These are phyloP conservation scores for Sisyra terminalis DNA, from an alignment of 2,888 invertebrate genomes.

Conservation along the genomic window DNA sequence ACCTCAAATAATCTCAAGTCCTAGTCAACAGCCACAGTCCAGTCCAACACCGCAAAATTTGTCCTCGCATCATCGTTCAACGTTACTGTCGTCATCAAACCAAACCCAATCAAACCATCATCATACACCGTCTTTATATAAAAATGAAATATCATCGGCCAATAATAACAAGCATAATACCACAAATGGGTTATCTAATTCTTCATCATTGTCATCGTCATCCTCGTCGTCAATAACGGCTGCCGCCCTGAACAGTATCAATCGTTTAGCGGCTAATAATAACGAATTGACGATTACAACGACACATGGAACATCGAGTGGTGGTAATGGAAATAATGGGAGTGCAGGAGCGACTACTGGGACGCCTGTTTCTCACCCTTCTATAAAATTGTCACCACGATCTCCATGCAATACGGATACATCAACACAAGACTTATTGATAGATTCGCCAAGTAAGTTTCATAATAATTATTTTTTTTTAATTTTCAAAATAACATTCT, in stretches of 20 bases:
- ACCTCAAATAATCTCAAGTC: not conserved
- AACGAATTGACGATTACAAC: conserved; percentile 74
- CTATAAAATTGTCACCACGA: conserved; percentile 48
- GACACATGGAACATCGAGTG: conserved; percentile 35
- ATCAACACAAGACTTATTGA: conserved; percentile 48
- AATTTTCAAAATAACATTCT: not conserved
- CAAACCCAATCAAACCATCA: conserved; percentile 18
- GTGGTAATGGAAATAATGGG: no score
- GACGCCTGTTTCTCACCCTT: conserved; percentile 20
- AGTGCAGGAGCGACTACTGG: conserved; percentile 18
- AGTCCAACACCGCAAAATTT: conserved; percentile 14
- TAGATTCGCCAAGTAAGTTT: conserved; percentile 73
- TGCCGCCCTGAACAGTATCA: conserved; percentile 46
- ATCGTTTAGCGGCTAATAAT: conserved; percentile 58
- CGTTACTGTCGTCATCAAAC: conserved; percentile 23
- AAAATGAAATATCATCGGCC: conserved; percentile 4
- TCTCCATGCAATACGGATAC: conserved; percentile 46
- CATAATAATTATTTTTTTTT: not conserved
- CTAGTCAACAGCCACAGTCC: not conserved
- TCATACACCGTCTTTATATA: conserved; percentile 19
- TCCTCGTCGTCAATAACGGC: conserved; percentile 31
- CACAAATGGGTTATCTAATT: conserved; percentile 13
- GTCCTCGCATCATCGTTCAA: conserved; percentile 14
- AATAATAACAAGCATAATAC: conserved; percentile 8
- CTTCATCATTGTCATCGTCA: conserved; percentile 5